Evolutionary conservation across 2,888 invertebrate species (phyloP).

Genomic region (Nephrotoma appendiculata): DNA sequence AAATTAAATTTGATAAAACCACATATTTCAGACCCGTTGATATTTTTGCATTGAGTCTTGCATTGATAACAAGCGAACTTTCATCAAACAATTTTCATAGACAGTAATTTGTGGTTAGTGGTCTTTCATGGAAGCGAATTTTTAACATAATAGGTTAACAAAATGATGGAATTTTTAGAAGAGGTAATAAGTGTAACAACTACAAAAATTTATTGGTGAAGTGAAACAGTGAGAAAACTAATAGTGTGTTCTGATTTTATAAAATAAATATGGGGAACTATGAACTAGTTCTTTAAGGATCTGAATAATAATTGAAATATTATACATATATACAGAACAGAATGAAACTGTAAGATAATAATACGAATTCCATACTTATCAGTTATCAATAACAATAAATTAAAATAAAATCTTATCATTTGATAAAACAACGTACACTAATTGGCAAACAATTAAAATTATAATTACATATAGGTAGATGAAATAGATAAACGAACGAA

Average conservation of each 20-base stretch:
- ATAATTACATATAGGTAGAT: not conserved
- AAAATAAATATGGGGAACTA: too few relatives aligned
- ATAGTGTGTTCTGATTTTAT: not conserved
- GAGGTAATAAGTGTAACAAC: not conserved
- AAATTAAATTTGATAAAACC: not conserved
- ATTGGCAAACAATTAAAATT: not conserved
- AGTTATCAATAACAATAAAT: not conserved
- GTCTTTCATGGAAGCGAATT: not conserved
- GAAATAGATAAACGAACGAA: too few relatives aligned
- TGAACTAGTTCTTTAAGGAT: too few relatives aligned
- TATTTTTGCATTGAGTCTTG: not conserved
- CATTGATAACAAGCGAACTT: not conserved
- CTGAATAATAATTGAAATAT: too few relatives aligned
- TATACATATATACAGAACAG: not conserved
- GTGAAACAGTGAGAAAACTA: not conserved
- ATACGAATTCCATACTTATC: not conserved
- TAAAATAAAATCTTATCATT: not conserved
- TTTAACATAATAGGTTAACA: not conserved
- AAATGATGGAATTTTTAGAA: not conserved
- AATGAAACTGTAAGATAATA: not conserved
- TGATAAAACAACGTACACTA: not conserved
- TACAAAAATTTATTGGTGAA: not conserved
- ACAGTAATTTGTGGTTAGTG: not conserved
- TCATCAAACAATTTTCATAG: not conserved
- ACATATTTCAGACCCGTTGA: not conserved